A percentile compares a stretch with the other conserved stretches of the same genome.
These are phyloP conservation scores for Trichosurus vulpecula DNA, from an alignment of 2,797 vertebrate species.

Conservation along the genomic window DNA sequence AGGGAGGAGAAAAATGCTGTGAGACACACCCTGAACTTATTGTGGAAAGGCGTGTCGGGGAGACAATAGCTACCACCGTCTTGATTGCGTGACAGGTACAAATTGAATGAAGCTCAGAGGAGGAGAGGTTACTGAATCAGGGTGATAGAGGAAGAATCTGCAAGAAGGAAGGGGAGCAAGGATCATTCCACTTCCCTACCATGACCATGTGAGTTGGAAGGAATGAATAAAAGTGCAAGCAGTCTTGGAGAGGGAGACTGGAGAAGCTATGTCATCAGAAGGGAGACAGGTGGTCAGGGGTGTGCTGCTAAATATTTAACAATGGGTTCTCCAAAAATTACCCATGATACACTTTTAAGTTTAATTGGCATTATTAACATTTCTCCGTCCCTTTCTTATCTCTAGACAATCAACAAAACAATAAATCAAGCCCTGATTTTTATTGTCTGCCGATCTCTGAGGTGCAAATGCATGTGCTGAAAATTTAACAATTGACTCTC, in stretches of 20 bases:
- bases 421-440: neutral
- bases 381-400: neutral
- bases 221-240: neutral
- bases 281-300: fast-evolving
- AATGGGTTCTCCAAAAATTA: neutral
- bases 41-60: neutral
- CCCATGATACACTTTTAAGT: neutral
- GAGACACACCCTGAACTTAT: neutral
- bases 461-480: neutral
- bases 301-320: neutral
- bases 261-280: neutral
- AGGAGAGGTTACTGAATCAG: neutral
- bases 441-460: neutral
- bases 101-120: neutral
- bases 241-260: neutral
- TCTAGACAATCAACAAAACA: neutral
- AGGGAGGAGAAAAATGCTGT: neutral
- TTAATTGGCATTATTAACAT: neutral
- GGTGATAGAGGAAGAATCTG: neutral
- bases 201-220: neutral
- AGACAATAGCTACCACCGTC: neutral
- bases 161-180: neutral
- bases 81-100: neutral
- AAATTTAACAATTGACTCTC: neutral
- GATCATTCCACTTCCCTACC: neutral